Percentiles rank a stretch among this genome's conserved stretches.
phyloP scores from a whole-genome alignment of 2,113 vertebrate genomes.

The Falcunculus frontatus region DNA sequence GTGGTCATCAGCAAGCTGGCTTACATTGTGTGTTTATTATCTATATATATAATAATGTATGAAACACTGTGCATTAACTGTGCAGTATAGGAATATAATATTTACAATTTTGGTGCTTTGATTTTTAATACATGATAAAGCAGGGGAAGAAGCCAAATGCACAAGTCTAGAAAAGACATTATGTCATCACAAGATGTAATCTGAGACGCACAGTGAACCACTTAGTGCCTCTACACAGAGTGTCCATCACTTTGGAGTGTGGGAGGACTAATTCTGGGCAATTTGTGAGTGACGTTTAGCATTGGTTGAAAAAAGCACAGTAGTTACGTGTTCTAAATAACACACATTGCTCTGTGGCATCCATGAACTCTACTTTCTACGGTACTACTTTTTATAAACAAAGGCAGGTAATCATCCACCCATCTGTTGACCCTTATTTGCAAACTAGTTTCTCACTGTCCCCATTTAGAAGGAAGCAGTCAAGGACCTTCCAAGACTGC shows the following conservation, averaged over 20 bases:
- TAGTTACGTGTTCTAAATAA: neutral
- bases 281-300: neutral
- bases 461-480: neutral
- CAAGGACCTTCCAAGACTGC: neutral
- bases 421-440: neutral
- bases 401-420: neutral
- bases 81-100: neutral
- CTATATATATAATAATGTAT: neutral
- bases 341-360: neutral
- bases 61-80: neutral
- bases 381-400: neutral
- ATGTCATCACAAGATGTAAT: neutral
- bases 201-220: neutral
- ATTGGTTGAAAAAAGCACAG: neutral
- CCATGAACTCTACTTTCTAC: neutral
- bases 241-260: neutral
- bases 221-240: neutral
- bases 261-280: neutral
- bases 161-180: neutral
- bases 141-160: neutral
- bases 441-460: neutral
- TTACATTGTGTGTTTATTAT: neutral
- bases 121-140: neutral
- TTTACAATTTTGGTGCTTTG: neutral
- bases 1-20: neutral